These are phyloP conservation scores for Triplophysa tibetana DNA, from an alignment of 2,113 vertebrate species.

Conservation along the genomic window DNA sequence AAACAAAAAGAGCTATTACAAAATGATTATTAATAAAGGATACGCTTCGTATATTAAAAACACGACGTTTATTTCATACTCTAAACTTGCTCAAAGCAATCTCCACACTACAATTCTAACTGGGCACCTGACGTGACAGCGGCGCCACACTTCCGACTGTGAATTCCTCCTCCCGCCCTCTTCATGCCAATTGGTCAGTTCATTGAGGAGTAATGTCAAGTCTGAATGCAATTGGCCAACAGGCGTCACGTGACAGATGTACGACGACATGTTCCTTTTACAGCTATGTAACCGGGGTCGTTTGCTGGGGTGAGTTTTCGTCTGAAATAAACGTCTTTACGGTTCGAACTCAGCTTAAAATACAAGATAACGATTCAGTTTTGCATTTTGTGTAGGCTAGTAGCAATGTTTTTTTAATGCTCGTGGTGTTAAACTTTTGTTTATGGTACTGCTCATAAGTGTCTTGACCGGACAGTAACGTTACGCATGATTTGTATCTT, in stretches of 20 bases:
- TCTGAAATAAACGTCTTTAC: neutral
- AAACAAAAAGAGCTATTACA: neutral
- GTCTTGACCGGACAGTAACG: neutral
- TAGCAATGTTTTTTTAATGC: neutral
- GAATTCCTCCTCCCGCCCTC: slow-evolving; percentile 16
- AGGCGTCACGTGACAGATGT: neutral
- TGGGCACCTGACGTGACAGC: too few relatives aligned
- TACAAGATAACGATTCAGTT: neutral
- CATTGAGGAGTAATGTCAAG: neutral
- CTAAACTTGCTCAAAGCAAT: neutral
- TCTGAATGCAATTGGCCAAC: slow-evolving; percentile 17
- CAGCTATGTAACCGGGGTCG: neutral
- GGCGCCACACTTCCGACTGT: neutral
- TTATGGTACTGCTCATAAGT: too few relatives aligned
- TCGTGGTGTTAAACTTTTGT: neutral
- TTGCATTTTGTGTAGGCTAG: neutral
- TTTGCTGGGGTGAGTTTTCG: neutral
- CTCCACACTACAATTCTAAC: too few relatives aligned
- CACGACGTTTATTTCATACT: neutral
- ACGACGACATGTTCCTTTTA: neutral
- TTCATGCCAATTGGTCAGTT: slow-evolving; percentile 24
- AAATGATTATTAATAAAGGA: neutral
- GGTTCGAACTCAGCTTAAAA: neutral
- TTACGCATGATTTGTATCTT: neutral
- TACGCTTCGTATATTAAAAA: neutral